Evolutionary conservation across 1,140 invertebrate species (phyloP).

Genomic region (Drosophila littoralis): DNA sequence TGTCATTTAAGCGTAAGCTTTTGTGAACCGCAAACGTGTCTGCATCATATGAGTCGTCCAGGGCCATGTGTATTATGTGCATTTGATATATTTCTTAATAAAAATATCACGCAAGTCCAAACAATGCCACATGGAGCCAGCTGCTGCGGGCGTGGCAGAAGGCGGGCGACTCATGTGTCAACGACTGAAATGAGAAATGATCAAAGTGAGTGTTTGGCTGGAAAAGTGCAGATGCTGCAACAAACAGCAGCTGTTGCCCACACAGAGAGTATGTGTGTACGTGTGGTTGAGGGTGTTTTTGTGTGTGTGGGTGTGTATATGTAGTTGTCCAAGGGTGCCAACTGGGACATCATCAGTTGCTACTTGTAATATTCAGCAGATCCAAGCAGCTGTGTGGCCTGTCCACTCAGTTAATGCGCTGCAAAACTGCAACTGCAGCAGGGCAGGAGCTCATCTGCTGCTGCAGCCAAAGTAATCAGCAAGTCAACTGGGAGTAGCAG

Average conservation of each 20-base stretch:
- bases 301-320: constrained; percentile 1
- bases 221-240: constrained; percentile 51
- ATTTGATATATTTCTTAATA: constrained; percentile 81
- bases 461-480: constrained; percentile 64
- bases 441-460: constrained; percentile 51
- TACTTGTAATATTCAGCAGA: constrained; percentile 64
- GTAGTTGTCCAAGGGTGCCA: constrained; percentile 32
- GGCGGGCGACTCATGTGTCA: constrained; percentile 68
- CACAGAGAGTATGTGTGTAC: not conserved
- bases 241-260: constrained; percentile 62
- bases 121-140: constrained; percentile 52
- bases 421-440: constrained; percentile 64
- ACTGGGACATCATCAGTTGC: constrained; percentile 74
- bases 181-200: constrained; percentile 75
- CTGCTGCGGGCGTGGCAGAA: constrained; percentile 13
- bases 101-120: constrained; percentile 70
- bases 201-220: constrained; percentile 78
- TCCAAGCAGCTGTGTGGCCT: constrained; percentile 42
- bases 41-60: constrained; percentile 8
- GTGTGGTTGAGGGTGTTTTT: constrained; percentile 22
- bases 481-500: constrained; percentile 29
- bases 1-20: constrained; percentile 36
- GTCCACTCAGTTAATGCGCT: constrained; percentile 71
- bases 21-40: constrained; percentile 24
- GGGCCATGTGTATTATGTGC: constrained; percentile 48